These are phyloP conservation scores for Patella pellucida DNA, from an alignment of 2,888 invertebrate species.

Conservation along the genomic window DNA sequence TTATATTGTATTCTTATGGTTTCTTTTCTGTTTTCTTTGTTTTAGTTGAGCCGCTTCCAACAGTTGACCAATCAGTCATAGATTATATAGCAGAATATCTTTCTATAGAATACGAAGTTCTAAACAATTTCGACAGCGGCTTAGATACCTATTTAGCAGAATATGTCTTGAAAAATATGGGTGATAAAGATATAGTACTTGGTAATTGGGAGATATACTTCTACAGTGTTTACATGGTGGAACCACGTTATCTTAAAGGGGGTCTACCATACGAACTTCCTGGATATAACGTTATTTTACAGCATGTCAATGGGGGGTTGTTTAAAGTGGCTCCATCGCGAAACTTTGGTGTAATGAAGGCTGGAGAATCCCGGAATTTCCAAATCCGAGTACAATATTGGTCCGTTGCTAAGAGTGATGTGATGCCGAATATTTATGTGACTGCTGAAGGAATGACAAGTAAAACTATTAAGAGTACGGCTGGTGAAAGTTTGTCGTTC, in stretches of 20 bases:
- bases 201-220: conserved; percentile 59
- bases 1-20: too few species aligned
- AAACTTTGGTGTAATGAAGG: conserved; percentile 28
- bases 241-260: conserved; percentile 27
- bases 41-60: conserved; percentile 34
- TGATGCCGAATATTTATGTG: conserved; percentile 52
- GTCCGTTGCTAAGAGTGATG: conserved; percentile 44
- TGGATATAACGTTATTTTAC: conserved; percentile 38
- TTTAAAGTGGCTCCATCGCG: conserved; percentile 42
- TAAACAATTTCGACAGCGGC: conserved; percentile 44
- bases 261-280: conserved; percentile 31
- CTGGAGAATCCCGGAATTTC: conserved; percentile 27
- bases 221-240: conserved; percentile 35
- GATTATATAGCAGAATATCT: conserved; percentile 51
- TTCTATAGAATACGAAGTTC: conserved; percentile 38
- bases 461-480: conserved; percentile 42
- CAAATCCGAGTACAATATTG: conserved; percentile 34
- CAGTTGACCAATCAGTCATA: conserved; percentile 42
- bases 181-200: conserved; percentile 31
- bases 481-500: conserved; percentile 37
- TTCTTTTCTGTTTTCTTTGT: not conserved
- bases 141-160: conserved; percentile 27
- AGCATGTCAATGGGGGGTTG: conserved; percentile 48
- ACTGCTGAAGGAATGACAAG: conserved; percentile 36
- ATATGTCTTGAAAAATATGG: conserved; percentile 41